Base-by-base conservation (phyloP, 2,797 vertebrate species). In the Aratinga solstitialis region DNA sequence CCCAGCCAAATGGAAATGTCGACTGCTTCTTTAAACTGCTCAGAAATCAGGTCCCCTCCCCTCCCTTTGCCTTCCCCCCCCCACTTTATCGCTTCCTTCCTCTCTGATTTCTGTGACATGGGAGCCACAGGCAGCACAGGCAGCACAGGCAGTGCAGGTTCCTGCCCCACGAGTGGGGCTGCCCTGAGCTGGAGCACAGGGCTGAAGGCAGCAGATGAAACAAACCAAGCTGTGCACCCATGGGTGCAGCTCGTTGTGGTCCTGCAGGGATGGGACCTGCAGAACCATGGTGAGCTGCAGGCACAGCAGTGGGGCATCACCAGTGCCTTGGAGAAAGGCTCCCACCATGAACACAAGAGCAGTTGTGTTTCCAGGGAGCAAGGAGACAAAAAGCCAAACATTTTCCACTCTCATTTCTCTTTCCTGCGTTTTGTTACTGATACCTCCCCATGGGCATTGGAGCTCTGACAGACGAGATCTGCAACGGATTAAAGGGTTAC, bases 381-480 rank as follows among this genome's bases (percentile, higher is more conserved):
- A 89, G 96, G 90, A 93, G 95, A 97, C 96, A 95, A 92, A 96
- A 95, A 94, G 94, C 95, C 95, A 95, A 96, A 76, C 93, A 96
- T 97, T 96, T 96, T 97, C 93, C 96, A 94, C 93, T 95, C 96
- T 93, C 80, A 32, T 97, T 96, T 94, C 95, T 97, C 92, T 96
- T 96, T 97, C 96, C 96, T 96, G 94, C 77, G 0, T 97, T 96
- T 95, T 94, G 96, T 97, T 95, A 96, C 94, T 84, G 96, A 97
- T 97, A 95, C 90, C 94, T 96, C 96, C 96, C 96, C 24, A 1
- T 53, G 96, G 95, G 95, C 90, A 84, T 43, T 90, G 90, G 93
- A 79, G 86, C 94, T 96, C 95, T 97, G 96, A 97, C 96, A 97
- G 96, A 96, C 23, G 92, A 97, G 96, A 93, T 95, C 96, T 95